Conservation (phyloP, 2,113 vertebrate genomes). For the Odontesthes bonariensis region DNA sequence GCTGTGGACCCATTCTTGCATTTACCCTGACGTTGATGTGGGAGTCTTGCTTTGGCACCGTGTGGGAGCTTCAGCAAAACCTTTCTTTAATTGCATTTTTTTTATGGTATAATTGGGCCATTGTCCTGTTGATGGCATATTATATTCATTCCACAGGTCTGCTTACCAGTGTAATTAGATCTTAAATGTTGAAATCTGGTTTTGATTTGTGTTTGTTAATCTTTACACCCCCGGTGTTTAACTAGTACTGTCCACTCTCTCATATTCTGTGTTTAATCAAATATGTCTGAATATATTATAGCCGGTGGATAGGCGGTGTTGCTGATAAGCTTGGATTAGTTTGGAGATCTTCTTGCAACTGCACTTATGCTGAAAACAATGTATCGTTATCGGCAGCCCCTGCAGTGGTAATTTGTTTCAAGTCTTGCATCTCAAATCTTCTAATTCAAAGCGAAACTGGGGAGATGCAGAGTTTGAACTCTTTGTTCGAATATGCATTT, state of each 20-base stretch:
- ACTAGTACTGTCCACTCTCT: neutral
- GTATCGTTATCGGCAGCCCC: constrained; percentile 8
- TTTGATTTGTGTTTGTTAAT: too few species aligned
- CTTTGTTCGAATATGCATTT: neutral
- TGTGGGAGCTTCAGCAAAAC: neutral
- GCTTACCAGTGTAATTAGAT: too few species aligned
- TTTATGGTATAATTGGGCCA: neutral
- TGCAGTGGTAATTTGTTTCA: constrained; percentile 33
- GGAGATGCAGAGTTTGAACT: constrained; percentile 12
- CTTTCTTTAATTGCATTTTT: neutral
- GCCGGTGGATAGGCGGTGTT: constrained; percentile 31
- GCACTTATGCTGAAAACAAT: constrained; percentile 40
- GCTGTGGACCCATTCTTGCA: too few species aligned
- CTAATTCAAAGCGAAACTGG: neutral
- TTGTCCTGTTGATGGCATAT: neutral
- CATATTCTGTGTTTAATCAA: constrained; percentile 16
- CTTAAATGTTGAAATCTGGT: too few species aligned
- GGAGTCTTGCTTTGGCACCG: neutral
- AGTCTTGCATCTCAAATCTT: too few species aligned
- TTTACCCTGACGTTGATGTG: neutral
- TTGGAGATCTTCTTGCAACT: constrained; percentile 34
- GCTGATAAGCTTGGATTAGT: constrained; percentile 38
- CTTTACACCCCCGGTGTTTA: too few species aligned
- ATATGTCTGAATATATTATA: constrained; percentile 32
- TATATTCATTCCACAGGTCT: too few species aligned